phyloP scores from a whole-genome alignment of 1,140 invertebrate genomes.

The Melitaea cinxia region DNA sequence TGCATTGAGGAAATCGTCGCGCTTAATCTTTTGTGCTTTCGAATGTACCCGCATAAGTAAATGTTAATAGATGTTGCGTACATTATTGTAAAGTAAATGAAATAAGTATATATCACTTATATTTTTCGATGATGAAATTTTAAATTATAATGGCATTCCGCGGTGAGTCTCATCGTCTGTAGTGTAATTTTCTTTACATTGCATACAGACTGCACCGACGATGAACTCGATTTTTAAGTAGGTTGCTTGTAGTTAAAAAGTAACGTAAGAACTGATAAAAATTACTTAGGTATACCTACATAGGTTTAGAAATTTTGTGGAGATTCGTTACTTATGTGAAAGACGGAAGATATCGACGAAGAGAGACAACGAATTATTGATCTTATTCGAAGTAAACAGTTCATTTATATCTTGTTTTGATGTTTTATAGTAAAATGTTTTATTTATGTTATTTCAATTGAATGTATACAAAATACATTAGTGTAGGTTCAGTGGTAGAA shows the following conservation, averaged over 20 bases:
- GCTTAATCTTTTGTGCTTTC: not conserved
- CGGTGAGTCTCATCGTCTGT: conserved; percentile 44
- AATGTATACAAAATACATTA: too few relatives aligned
- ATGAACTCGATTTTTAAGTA: conserved; percentile 41
- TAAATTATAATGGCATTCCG: conserved; percentile 62
- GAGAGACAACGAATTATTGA: too few relatives aligned
- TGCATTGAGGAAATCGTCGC: too few relatives aligned
- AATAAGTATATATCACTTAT: conserved; percentile 20
- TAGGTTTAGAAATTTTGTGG: too few relatives aligned
- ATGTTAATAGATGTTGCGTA: conserved; percentile 10
- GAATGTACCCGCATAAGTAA: not conserved
- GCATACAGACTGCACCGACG: conserved; percentile 33
- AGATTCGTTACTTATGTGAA: too few relatives aligned
- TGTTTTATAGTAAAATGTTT: too few relatives aligned
- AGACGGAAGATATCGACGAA: not conserved
- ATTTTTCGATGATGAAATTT: conserved; percentile 52
- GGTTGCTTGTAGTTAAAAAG: conserved; percentile 38
- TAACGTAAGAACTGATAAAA: conserved; percentile 14
- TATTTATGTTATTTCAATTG: too few relatives aligned
- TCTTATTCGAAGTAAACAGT: too few relatives aligned
- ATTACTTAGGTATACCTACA: too few relatives aligned
- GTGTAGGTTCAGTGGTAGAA: conserved; percentile 1
- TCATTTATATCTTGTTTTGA: too few relatives aligned
- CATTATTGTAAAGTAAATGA: conserved; percentile 2
- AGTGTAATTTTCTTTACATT: conserved; percentile 35